Conservation (phyloP, 2,113 vertebrate species). For the Jacana jacana region DNA sequence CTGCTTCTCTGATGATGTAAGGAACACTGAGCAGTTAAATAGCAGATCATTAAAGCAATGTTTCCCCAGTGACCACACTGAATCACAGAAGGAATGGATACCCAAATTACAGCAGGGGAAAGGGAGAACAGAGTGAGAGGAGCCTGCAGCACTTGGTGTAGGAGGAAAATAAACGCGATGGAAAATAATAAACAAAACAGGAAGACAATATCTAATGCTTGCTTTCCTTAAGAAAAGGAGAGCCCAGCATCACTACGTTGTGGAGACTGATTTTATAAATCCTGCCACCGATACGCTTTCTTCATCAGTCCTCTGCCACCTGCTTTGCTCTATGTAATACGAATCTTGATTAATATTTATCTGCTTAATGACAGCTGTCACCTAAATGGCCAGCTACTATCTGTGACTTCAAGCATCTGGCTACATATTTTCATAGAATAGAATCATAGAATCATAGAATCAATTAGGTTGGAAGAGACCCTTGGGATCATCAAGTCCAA, state of each 20-base stretch:
- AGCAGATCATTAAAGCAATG: constrained; percentile 57
- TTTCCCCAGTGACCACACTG: not conserved
- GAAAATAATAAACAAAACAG: not conserved
- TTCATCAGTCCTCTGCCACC: not conserved
- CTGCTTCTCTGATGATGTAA: constrained; percentile 26
- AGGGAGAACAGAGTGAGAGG: not conserved
- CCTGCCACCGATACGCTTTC: not conserved
- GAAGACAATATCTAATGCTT: not conserved
- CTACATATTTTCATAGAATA: too few species aligned
- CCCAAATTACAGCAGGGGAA: not conserved
- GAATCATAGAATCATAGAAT: too few species aligned
- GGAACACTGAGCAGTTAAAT: constrained; percentile 36
- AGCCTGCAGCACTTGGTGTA: not conserved
- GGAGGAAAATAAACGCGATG: not conserved
- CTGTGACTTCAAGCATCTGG: not conserved
- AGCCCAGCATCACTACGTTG: not conserved
- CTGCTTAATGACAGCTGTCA: not conserved
- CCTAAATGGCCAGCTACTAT: not conserved
- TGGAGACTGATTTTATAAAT: not conserved
- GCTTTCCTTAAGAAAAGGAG: not conserved
- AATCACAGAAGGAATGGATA: not conserved
- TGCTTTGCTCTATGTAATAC: not conserved
- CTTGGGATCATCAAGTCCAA: too few species aligned
- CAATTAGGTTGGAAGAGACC: too few species aligned
- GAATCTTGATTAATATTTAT: not conserved